Base-by-base conservation (phyloP, 2,888 invertebrate species). In the Elegia similella region DNA sequence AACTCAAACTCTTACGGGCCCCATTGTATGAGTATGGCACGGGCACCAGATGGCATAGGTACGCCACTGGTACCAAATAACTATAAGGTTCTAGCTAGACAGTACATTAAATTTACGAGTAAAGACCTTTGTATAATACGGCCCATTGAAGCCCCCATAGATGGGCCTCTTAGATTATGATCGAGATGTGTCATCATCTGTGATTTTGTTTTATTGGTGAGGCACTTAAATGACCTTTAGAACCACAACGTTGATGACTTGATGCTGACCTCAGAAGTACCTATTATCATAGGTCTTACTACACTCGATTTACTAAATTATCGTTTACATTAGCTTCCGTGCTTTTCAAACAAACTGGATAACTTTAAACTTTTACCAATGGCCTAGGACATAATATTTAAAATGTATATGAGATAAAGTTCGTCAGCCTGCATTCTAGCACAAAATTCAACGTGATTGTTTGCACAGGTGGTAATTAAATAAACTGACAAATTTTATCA, bases 381-480 rank as follows among this genome's bases (percentile, higher is more conserved):
- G 2, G 23, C 5, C n/a, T n/a, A n/a, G n/a, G n/a, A n/a, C 23
- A 23, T 23, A 23, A 23, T 23, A 3, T 23, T 23, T 5, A 23
- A 23, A 3, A 23, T 23, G 23, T 23, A 23, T 15, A 15, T 43
- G 42, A 7, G 7, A 43, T 1, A 6, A 17, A 50, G 38, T 16
- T 48, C 23, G 7, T 48, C 29, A 12, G n/a, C 29, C 34, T 16
- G 5, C 15, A 10, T 13, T 29, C 29, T 8, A 13, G 6, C 15
- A 48, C 15, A 44, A 43, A 54, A 44, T 44, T 44, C 6, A 47
- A 55, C 12, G 13, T 57, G 60, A 65, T 71, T 84, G 77, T 87
- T 84, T 82, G 73, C 68, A 75, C 88, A 88, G 80, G 72, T 77
- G 75, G 83, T 75, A 69, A 71, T 74, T 76, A 78, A 72, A 76